phyloP scores from a whole-genome alignment of 2,888 invertebrate genomes.

The Coenonympha glycerion region DNA sequence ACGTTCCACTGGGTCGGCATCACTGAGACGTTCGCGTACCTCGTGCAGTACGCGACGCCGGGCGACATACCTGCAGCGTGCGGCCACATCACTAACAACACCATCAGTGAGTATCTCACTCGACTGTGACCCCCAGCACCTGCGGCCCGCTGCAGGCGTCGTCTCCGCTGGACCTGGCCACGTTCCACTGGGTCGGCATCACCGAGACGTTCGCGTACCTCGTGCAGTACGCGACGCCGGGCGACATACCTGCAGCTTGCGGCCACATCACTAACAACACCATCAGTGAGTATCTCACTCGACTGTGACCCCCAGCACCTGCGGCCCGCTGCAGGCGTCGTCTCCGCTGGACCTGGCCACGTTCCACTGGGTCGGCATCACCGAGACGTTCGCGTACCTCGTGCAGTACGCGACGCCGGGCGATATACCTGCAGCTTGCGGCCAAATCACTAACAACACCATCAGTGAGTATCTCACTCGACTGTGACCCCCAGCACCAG shows the following conservation, averaged over 20 bases:
- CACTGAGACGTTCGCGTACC: conserved; percentile 52
- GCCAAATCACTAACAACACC: conserved; percentile 35
- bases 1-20: conserved; percentile 64
- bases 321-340: conserved; percentile 40
- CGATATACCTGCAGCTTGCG: conserved; percentile 46
- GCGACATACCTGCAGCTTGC: conserved; percentile 47
- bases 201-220: conserved; percentile 55
- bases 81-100: conserved; percentile 36
- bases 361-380: conserved; percentile 62
- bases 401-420: conserved; percentile 56
- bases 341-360: conserved; percentile 51
- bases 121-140: conserved; percentile 54
- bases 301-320: no score
- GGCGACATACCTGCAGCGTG: conserved; percentile 49
- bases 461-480: conserved; percentile 44
- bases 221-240: conserved; percentile 54
- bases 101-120: conserved; percentile 41
- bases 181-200: conserved; percentile 63
- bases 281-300: conserved; percentile 42
- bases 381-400: conserved; percentile 53
- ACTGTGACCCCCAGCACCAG: no score
- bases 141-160: conserved; percentile 45
- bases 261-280: conserved; percentile 36
- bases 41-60: conserved; percentile 55
- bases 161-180: conserved; percentile 48